Evolutionary conservation across 2,797 vertebrate species (phyloP).

Genomic region (Syncerus caffer): DNA sequence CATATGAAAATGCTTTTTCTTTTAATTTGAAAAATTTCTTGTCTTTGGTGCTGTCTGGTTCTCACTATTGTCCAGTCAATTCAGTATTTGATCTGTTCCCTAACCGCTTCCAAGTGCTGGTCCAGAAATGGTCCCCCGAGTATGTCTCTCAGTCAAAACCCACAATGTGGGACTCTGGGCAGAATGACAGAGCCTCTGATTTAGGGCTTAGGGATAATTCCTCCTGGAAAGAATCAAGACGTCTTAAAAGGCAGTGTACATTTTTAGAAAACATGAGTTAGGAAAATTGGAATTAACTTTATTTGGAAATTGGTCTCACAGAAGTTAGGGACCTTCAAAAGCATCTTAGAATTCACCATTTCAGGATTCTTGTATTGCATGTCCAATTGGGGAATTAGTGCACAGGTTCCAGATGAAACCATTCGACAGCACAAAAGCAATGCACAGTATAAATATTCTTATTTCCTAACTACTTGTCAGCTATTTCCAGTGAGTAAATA

Average conservation of each 20-base stretch:
- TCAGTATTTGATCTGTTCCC: slow-evolving; percentile 51
- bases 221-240: slow-evolving; percentile 44
- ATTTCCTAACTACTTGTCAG: slow-evolving; percentile 74
- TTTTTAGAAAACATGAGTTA: slow-evolving; percentile 60
- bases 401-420: slow-evolving; percentile 60
- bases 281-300: slow-evolving; percentile 48
- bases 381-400: slow-evolving; percentile 68
- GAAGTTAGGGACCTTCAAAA: slow-evolving; percentile 41
- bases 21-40: slow-evolving; percentile 6
- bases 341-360: slow-evolving; percentile 49
- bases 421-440: slow-evolving; percentile 69
- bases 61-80: slow-evolving; percentile 10
- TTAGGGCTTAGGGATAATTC: slow-evolving; percentile 38
- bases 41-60: slow-evolving; percentile 8
- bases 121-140: not conserved
- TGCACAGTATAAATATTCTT: slow-evolving; percentile 71
- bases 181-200: slow-evolving; percentile 22
- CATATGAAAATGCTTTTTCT: not conserved
- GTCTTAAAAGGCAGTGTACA: slow-evolving; percentile 37
- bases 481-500: slow-evolving; percentile 75
- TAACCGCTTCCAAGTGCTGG: not conserved
- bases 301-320: slow-evolving; percentile 26
- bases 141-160: not conserved
- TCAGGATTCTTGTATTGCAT: slow-evolving; percentile 49
- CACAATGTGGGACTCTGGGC: not conserved